These are phyloP conservation scores for Scartelaos histophorus DNA, from an alignment of 2,113 vertebrate genomes.

Conservation along the genomic window DNA sequence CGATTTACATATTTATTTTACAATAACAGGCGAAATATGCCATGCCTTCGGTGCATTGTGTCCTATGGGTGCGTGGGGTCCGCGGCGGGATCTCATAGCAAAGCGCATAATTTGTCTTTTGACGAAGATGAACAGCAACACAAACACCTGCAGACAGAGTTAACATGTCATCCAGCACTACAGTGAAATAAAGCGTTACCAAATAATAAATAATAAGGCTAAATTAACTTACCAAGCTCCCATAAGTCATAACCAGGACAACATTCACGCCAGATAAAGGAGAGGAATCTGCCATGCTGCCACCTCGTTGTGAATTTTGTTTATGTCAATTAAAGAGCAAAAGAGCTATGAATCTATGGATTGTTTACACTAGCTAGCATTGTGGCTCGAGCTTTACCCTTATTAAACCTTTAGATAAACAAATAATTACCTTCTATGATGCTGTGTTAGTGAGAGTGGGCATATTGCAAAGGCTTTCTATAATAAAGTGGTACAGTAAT, in stretches of 20 bases:
- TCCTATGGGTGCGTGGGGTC: conserved; percentile 91
- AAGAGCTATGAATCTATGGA: background rate
- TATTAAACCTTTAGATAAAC: background rate
- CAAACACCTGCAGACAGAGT: conserved; percentile 85
- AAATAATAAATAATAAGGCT: background rate
- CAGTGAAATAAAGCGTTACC: background rate
- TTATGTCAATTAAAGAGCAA: background rate
- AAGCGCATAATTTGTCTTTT: conserved; percentile 99
- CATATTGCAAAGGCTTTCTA: background rate
- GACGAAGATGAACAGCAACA: conserved; percentile 95
- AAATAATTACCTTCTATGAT: background rate
- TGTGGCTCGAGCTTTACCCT: background rate
- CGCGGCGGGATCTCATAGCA: conserved; percentile 93
- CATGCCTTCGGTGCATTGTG: conserved; percentile 94
- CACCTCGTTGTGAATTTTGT: background rate
- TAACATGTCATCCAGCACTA: background rate
- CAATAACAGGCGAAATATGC: background rate
- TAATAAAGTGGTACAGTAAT: background rate
- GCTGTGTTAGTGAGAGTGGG: background rate
- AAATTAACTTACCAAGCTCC: conserved; percentile 86
- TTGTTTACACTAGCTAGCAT: conserved; percentile 35
- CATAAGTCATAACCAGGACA: conserved; percentile 94
- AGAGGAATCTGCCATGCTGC: conserved; percentile 64
- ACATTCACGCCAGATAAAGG: conserved; percentile 90
- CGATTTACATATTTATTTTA: background rate